Percentiles rank a stretch among this genome's conserved stretches.
Evolutionary conservation across 2,113 vertebrate genomes (phyloP).

Genomic region (Stigmatopora argus): DNA sequence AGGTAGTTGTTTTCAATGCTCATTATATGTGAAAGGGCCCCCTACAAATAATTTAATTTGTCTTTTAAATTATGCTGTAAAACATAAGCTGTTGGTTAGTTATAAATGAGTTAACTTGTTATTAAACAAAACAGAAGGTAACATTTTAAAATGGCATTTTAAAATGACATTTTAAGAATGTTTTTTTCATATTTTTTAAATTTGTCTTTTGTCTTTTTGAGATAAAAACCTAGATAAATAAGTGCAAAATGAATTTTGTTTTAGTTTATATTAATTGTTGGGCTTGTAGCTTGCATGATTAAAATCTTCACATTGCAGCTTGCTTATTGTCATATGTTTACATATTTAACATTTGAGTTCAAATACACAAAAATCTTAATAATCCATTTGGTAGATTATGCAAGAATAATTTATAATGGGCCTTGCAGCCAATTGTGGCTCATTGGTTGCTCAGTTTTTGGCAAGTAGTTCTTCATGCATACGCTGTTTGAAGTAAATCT

Average conservation of each 20-base stretch:
- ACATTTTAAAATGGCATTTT: not conserved
- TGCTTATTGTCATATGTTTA: conserved; percentile 11
- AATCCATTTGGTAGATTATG: conserved; percentile 47
- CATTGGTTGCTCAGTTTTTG: conserved; percentile 55
- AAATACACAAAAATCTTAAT: conserved; percentile 19
- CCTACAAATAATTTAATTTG: no score
- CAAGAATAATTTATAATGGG: conserved; percentile 45
- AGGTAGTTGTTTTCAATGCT: no score
- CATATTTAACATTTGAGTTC: conserved; percentile 22
- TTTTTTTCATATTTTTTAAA: no score
- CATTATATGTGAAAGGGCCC: no score
- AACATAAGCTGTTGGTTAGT: no score
- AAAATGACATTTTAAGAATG: not conserved
- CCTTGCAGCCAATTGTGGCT: conserved; percentile 44
- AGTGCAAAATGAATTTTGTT: not conserved
- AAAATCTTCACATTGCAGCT: not conserved
- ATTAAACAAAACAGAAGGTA: not conserved
- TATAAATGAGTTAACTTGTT: not conserved
- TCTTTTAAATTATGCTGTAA: no score
- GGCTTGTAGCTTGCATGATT: not conserved
- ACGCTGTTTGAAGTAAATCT: conserved; percentile 37
- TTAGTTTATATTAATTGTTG: not conserved
- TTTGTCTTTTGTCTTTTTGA: no score
- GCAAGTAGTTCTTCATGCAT: conserved; percentile 24
- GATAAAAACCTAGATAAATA: not conserved